Base-by-base conservation (phyloP, 2,113 vertebrate species). In the Scomber scombrus region DNA sequence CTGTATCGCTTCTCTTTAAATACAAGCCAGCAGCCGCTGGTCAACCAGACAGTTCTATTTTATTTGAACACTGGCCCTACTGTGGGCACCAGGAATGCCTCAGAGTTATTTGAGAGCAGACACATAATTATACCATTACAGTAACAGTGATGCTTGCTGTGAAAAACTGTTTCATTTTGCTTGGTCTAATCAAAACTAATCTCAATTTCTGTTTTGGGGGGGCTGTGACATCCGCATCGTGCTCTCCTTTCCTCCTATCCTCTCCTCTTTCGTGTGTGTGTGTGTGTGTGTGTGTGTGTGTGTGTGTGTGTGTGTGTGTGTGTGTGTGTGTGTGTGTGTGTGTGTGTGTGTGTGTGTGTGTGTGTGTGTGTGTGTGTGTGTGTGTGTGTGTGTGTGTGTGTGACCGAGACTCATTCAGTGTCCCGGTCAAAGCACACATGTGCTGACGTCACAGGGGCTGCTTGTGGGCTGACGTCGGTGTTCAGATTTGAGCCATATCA, bases 61-160 rank as follows among this genome's bases (percentile, higher is more conserved):
- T 88, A 85, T 89, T 91, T 89, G 80, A 88, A 88, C 78, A 85
- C 84, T 87, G 75, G 78, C 63, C 75, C 65, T 79, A 49, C 75
- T 91, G 83, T 90, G 88, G 88, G 75, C 85, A 90, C 84, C 84
- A 86, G 84, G 88, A 90, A 91, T 87, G 75, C 85, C 80, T 85
- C 78, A 82, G 86, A 89, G 89, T 92, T 91, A 88, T 92, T 91
- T 89, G 89, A 92, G 85, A 89, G 79, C 86, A 86, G 90, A 91
- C 87, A 50, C 82, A 91, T 93, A 87, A 90, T 94, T 92, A 92
- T 88, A 86, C 79, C 81, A 82, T 86, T 84, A 87, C 81, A 65
- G 69, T 83, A 86, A 85, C 75, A 83, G 81, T 71, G 87, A 88
- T 85, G 76, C 68, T 72, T 26, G 11, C 81, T 73, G n/a, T 67